Conservation (phyloP, 1,140 invertebrate species). For the Dryas iulia region DNA sequence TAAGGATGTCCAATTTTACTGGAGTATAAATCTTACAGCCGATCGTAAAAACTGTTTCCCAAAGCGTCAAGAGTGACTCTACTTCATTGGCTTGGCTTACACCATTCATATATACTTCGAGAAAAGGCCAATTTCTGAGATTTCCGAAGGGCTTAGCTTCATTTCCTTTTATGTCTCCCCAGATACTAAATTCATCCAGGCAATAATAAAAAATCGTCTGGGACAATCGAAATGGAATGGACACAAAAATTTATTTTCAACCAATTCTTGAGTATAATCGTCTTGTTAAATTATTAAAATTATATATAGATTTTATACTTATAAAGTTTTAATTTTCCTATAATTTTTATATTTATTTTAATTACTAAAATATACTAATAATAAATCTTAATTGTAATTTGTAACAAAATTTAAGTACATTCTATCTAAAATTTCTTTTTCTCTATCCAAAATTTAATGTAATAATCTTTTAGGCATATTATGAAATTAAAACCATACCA, state of each 20-base stretch:
- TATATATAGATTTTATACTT: background rate
- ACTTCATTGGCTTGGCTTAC: slow-evolving; percentile 33
- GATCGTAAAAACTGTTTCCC: slow-evolving; percentile 40
- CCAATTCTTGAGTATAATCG: background rate
- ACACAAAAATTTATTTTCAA: slow-evolving; percentile 54
- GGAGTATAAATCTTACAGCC: slow-evolving; percentile 28
- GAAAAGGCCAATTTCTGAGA: slow-evolving; percentile 74
- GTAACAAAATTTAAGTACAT: no score
- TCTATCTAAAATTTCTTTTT: no score
- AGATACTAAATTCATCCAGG: slow-evolving; percentile 74
- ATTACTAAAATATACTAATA: no score
- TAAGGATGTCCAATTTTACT: slow-evolving; percentile 4
- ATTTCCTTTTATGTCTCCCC: slow-evolving; percentile 76
- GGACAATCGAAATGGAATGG: slow-evolving; percentile 61
- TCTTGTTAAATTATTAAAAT: background rate
- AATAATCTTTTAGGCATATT: no score
- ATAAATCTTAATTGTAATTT: no score
- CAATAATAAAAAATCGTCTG: slow-evolving; percentile 72
- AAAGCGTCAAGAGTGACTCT: slow-evolving; percentile 23
- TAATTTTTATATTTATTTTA: no score
- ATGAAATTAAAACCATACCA: no score
- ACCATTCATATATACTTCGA: slow-evolving; percentile 64
- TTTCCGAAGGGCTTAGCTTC: slow-evolving; percentile 77
- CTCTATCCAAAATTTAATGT: no score
- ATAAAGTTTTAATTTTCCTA: no score